Conservation (phyloP, 1,140 invertebrate species). For the Dendrolimus kikuchii region DNA sequence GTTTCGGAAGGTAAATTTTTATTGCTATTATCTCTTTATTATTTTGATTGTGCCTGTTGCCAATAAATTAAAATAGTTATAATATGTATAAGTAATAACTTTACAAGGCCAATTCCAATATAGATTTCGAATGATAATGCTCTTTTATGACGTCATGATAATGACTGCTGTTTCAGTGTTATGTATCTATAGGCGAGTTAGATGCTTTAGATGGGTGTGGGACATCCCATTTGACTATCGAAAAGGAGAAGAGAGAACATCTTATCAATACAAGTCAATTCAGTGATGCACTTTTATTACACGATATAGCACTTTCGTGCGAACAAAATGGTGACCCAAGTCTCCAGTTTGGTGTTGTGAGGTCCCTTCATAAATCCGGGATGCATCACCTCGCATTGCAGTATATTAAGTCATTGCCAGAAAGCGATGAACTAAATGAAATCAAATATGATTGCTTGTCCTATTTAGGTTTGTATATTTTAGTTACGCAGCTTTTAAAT, state of each 20-base stretch:
- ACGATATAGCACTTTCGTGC: conserved; percentile 50
- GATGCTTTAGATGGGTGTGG: conserved; percentile 65
- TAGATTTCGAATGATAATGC: no score
- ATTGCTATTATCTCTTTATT: background rate
- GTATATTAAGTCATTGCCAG: conserved; percentile 50
- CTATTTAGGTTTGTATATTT: conserved; percentile 30
- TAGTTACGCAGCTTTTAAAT: background rate
- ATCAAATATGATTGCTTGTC: conserved; percentile 74
- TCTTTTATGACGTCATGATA: no score
- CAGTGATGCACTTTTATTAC: conserved; percentile 46
- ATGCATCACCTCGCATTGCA: conserved; percentile 61
- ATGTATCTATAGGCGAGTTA: conserved; percentile 55
- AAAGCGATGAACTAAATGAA: conserved; percentile 44
- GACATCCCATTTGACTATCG: conserved; percentile 51
- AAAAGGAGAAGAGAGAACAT: conserved; percentile 47
- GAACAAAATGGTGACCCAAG: conserved; percentile 4
- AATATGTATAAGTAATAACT: no score
- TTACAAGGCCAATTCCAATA: no score
- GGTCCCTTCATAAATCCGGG: conserved; percentile 49
- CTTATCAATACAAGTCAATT: conserved; percentile 47
- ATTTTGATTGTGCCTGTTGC: background rate
- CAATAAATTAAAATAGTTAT: conserved; percentile 1
- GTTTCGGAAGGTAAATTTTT: conserved; percentile 47
- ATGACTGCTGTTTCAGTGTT: conserved; percentile 38
- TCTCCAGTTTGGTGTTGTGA: conserved; percentile 34